These are phyloP conservation scores for Upupa epops DNA, from an alignment of 2,113 vertebrate species.

Conservation along the genomic window DNA sequence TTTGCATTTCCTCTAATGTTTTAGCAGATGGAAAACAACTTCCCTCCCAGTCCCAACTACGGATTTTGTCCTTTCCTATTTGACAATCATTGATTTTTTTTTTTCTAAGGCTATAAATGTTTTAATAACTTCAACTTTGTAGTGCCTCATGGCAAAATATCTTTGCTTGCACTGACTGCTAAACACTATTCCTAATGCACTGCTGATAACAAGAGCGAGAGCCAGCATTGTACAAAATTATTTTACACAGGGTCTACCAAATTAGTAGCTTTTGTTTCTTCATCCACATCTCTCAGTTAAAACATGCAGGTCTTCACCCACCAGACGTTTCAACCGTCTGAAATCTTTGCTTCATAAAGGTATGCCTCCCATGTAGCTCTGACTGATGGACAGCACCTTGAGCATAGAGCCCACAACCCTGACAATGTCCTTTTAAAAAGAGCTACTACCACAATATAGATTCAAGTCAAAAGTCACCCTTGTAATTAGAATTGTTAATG, in stretches of 20 bases:
- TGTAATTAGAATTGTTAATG: constrained; percentile 3
- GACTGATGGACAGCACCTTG: not conserved
- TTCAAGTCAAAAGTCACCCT: constrained; percentile 11
- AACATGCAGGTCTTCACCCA: not conserved
- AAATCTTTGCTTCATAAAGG: not conserved
- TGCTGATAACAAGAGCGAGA: constrained; percentile 6
- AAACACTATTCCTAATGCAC: constrained; percentile 29
- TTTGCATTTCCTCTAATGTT: constrained; percentile 44
- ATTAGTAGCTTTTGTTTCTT: constrained; percentile 45
- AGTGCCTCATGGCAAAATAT: constrained; percentile 60
- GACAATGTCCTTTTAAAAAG: constrained; percentile 1
- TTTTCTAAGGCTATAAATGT: constrained; percentile 57
- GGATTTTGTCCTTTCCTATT: constrained; percentile 50
- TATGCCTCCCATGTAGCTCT: not conserved
- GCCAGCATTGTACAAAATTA: not conserved
- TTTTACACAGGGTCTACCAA: constrained; percentile 7
- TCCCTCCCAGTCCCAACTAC: constrained; percentile 13
- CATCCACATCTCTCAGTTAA: not conserved
- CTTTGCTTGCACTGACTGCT: constrained; percentile 40
- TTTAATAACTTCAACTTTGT: constrained; percentile 67
- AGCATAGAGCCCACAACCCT: not conserved
- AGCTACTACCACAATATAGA: not conserved
- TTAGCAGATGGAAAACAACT: constrained; percentile 40
- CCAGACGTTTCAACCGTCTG: not conserved
- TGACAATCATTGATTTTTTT: constrained; percentile 56